These are phyloP conservation scores for Leptinotarsa peninsularis DNA, from an alignment of 2,888 invertebrate species.

Conservation along the genomic window DNA sequence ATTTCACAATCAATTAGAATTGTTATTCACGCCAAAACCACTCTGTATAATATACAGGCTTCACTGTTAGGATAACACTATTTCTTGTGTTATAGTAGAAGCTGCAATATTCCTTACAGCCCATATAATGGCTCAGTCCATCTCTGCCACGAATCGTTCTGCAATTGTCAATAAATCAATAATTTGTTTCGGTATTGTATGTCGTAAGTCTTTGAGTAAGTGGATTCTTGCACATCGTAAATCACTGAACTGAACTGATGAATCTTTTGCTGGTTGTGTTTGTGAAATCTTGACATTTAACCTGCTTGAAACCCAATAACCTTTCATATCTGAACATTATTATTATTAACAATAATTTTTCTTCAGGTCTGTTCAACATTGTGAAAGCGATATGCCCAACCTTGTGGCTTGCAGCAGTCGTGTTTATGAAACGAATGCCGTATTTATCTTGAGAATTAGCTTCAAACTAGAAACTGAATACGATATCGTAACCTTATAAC, in stretches of 20 bases:
- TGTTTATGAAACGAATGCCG: slow-evolving; percentile 12
- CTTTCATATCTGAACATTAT: slow-evolving; percentile 23
- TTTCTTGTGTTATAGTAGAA: neutral
- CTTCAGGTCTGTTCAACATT: slow-evolving; percentile 5
- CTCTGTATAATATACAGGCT: too few relatives aligned
- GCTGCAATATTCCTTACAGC: neutral
- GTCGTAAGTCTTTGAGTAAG: slow-evolving; percentile 22
- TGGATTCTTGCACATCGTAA: slow-evolving; percentile 16
- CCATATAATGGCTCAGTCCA: neutral
- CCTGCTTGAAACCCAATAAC: slow-evolving; percentile 25
- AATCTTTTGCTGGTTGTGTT: slow-evolving; percentile 22
- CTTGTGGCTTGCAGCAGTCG: slow-evolving; percentile 12
- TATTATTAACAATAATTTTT: slow-evolving; percentile 25
- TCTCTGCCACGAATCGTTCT: neutral
- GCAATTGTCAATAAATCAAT: slow-evolving; percentile 26
- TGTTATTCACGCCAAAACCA: too few relatives aligned
- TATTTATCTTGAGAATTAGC: slow-evolving; percentile 8
- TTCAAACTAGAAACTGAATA: neutral
- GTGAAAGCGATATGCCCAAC: slow-evolving; percentile 16
- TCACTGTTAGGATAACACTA: too few relatives aligned
- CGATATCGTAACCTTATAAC: neutral
- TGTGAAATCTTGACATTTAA: slow-evolving; percentile 28
- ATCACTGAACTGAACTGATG: slow-evolving; percentile 23
- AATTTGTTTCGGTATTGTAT: slow-evolving; percentile 19
- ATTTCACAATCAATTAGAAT: too few relatives aligned